These are phyloP conservation scores for Hipparchia semele DNA, from an alignment of 2,888 invertebrate genomes.

Conservation along the genomic window DNA sequence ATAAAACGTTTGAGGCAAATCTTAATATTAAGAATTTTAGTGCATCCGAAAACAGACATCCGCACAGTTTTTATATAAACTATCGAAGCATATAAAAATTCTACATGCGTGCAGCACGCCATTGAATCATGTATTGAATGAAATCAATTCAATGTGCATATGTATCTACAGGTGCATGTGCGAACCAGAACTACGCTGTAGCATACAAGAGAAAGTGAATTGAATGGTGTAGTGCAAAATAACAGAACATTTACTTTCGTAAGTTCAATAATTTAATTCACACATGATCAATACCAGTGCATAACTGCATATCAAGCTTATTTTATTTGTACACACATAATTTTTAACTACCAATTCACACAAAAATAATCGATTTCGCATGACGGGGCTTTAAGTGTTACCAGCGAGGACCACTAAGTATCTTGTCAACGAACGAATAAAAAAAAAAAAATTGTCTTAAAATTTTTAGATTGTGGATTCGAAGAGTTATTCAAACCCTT, in stretches of 20 bases:
- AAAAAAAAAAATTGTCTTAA: no score
- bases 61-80: not conserved
- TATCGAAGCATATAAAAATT: constrained; percentile 2
- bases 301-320: no score
- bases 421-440: no score
- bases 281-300: not conserved
- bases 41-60: constrained; percentile 1
- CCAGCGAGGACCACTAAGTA: no score
- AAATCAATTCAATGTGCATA: constrained; percentile 26
- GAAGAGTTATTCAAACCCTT: no score
- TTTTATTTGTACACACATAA: no score
- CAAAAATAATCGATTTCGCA: no score
- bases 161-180: constrained; percentile 17
- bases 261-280: not conserved
- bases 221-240: not conserved
- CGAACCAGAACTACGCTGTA: constrained; percentile 18
- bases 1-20: not conserved
- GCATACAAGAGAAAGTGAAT: constrained; percentile 35
- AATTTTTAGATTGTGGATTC: no score
- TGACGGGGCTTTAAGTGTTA: no score
- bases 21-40: not conserved
- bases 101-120: constrained; percentile 20
- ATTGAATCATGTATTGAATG: constrained; percentile 27
- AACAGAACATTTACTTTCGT: not conserved
- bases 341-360: no score